Evolutionary conservation across 1,140 invertebrate genomes (phyloP), one percentile per base, ranked within the genome.

Genomic region (Lucilia sericata): DNA sequence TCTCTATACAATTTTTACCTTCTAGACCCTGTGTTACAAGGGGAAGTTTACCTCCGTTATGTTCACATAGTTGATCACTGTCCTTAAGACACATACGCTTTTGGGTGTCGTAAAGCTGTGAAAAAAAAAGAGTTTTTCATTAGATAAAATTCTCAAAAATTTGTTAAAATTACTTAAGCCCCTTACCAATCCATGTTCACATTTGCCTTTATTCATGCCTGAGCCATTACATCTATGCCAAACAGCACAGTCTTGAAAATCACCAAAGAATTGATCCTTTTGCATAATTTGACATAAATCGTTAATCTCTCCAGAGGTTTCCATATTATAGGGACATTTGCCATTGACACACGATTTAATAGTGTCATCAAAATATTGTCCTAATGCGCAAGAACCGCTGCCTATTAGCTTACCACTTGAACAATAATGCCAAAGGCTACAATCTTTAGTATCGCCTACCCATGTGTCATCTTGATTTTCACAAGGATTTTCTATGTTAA

Each of bases 201-300:
- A 84, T n/a, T 51, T 75, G 17, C 81, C 84, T 19, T 0, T 51
- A 7, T 10, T 47, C 34, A 84, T 9, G 8, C 42, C 42, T 17
- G 36, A 14, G 12, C 51, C 76, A n/a, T 10, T 76, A 21, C 84
- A 84, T 14, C 49, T 82, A 25, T 82, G 84, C 60, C 74, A 84
- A 55, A n/a, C 42, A 4, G 10, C n/a, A 42, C 84, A 84, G 13
- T 82, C 25, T 1, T 8, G 17, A 19, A 82, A 55, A 49, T 70
- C 74, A 7, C 81, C 84, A 83, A 84, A 84, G 21, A 36, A 84
- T 83, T 60, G 36, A 36, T 78, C 25, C 8, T 76, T 76, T 25
- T 14, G 81, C 81, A 84, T 76, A 47, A 84, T 74, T 5, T 84
- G 21, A 14, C 84, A 84, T 14, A 7, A 47, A 70, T 65, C 21